These are phyloP conservation scores for Brachyhypopomus gauderio DNA, from an alignment of 2,113 vertebrate species.

Conservation along the genomic window DNA sequence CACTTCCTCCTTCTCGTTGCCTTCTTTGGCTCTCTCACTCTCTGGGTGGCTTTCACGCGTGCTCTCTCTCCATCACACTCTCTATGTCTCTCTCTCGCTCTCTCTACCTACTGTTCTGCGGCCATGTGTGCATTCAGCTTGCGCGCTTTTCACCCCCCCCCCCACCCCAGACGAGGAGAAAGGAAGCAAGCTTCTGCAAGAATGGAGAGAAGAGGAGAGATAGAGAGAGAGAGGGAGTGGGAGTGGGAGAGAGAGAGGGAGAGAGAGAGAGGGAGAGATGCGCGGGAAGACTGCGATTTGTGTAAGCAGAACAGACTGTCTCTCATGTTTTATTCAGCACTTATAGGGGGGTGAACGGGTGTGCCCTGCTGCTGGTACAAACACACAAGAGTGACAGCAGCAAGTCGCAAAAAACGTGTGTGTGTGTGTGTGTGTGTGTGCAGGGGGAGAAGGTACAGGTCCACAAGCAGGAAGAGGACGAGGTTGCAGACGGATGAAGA, in stretches of 20 bases:
- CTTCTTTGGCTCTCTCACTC: neutral
- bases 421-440: constrained; percentile 19
- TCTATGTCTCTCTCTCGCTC: constrained; percentile 23
- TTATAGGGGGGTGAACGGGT: constrained; percentile 40
- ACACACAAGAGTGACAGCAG: constrained; percentile 21
- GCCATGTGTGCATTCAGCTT: constrained; percentile 35
- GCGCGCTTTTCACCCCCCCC: neutral
- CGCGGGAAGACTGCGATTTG: constrained; percentile 33
- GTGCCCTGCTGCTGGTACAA: constrained; percentile 9
- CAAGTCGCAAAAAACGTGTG: neutral
- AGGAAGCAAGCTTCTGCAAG: neutral
- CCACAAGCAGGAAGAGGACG: neutral
- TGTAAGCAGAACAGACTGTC: constrained; percentile 30
- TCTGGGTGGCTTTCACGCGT: neutral
- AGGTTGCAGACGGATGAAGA: neutral
- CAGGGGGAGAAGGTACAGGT: neutral
- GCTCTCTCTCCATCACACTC: neutral
- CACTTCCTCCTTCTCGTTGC: neutral
- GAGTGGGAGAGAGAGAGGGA: neutral
- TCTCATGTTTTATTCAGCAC: constrained; percentile 58
- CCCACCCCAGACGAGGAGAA: neutral
- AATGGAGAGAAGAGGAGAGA: neutral
- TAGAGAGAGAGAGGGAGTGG: neutral
- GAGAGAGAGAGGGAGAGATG: constrained; percentile 2
- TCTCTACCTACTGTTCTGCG: constrained; percentile 14